Evolutionary conservation across 2,888 invertebrate genomes (phyloP), one percentile per base, ranked within the genome.

Genomic region (Dryobota labecula): DNA sequence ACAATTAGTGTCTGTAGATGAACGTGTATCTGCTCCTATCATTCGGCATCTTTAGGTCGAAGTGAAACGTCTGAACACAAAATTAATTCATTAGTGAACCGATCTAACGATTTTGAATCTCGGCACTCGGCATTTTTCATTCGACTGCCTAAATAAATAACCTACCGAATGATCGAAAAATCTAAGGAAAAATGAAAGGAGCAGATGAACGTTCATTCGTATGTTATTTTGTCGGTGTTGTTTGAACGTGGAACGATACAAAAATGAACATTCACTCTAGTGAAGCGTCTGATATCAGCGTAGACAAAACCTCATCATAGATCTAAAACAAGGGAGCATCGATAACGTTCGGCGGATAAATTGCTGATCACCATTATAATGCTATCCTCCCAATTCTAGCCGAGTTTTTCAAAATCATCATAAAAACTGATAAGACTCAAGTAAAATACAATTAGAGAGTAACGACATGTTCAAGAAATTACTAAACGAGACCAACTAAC

Each of bases 1-100:
- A 24, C 11, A 66, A 54, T 75, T 76, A 63, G 33, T 58, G 13
- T 41, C 18, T 60, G 20, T 36, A 18, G 13, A n/a, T 43, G 33
- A 41, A 18, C 33, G 27, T 18, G 18, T 56, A n/a, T 33, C 33
- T 33, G 4, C 6, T 13, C 2, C 24, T 13, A 13, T 49, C 13
- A 49, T 15, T 49, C 9, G 47, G 9, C n/a, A 13, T 13, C 5
- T 49, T 24, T 24, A 13, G 13, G 2, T 6, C 13, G 49, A 49
- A 49, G 13, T 49, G 24, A 49, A 49, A 11, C 49, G 6, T 49
- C 24, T 49, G n/a, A 49, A 24, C 13, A 24, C 24, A 49, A 49
- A 49, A 24, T 24, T 0, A 24, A 24, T 49, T 13, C 47, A 49
- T 24, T 13, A 24, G 24, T 49, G 49, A 24, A 13, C 47, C 47